Percentiles rank a stretch among this genome's conserved stretches.
Evolutionary conservation across 2,888 invertebrate genomes (phyloP).

Genomic region (Oligia latruncula): DNA sequence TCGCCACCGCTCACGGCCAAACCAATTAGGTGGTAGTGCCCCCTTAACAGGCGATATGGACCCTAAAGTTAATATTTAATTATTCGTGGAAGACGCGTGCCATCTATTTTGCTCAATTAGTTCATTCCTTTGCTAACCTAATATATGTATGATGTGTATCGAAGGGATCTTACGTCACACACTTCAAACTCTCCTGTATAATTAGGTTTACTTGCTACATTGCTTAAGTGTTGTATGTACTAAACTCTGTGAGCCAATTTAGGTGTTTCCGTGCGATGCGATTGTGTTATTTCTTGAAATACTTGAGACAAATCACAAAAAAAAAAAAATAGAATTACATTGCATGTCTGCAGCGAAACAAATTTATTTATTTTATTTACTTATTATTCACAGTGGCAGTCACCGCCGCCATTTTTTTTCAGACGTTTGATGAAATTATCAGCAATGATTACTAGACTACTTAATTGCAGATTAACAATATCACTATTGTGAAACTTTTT

Average conservation of each 20-base stretch:
- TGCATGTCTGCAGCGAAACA: constrained; percentile 55
- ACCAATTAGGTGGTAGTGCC: constrained; percentile 47
- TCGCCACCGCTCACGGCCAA: constrained; percentile 1
- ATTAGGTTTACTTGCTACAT: constrained; percentile 17
- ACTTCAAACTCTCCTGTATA: constrained; percentile 35
- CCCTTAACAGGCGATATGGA: constrained; percentile 44
- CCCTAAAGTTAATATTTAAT: constrained; percentile 64
- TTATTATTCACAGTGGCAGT: constrained; percentile 26
- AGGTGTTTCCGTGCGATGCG: neutral
- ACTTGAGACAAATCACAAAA: constrained; percentile 45
- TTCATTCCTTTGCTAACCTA: constrained; percentile 37
- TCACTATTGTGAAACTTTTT: constrained; percentile 33
- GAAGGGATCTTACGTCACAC: constrained; percentile 27
- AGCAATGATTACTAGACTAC: constrained; percentile 35
- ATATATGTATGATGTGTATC: constrained; percentile 41
- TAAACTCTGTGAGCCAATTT: neutral
- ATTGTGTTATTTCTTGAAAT: constrained; percentile 39
- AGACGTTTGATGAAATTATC: constrained; percentile 46
- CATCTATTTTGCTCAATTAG: constrained; percentile 62
- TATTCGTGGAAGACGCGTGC: constrained; percentile 52
- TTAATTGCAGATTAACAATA: constrained; percentile 39
- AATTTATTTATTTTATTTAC: constrained; percentile 42
- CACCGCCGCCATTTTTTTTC: constrained; percentile 27
- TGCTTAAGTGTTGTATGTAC: constrained; percentile 7
- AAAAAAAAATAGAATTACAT: constrained; percentile 24